Evolutionary conservation across 2,113 vertebrate species (phyloP).

Genomic region (Larimichthys crocea): DNA sequence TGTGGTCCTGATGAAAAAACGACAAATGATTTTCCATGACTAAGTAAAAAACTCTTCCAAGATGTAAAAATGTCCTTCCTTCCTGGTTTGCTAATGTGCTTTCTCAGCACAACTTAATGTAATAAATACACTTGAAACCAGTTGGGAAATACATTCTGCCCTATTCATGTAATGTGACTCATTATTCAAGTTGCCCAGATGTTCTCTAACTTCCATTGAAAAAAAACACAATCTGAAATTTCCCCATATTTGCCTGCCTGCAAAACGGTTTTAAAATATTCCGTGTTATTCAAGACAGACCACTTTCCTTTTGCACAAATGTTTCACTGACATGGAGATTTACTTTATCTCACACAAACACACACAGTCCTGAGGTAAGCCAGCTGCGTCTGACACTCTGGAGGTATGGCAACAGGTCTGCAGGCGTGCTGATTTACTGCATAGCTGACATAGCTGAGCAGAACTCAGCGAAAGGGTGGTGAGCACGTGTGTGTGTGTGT

Average conservation of each 20-base stretch:
- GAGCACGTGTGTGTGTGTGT: conserved; percentile 1
- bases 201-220: conserved; percentile 5
- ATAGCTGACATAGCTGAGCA: conserved; percentile 66
- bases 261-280: neutral
- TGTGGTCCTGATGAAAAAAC: conserved; percentile 7
- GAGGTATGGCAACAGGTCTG: conserved; percentile 58
- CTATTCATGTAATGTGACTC: conserved; percentile 32
- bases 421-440: conserved; percentile 61
- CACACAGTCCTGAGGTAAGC: conserved; percentile 34
- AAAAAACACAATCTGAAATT: neutral
- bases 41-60: conserved; percentile 1
- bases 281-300: conserved; percentile 8
- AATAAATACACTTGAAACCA: conserved; percentile 29
- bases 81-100: conserved; percentile 15
- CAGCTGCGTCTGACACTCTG: conserved; percentile 56
- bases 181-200: conserved; percentile 40
- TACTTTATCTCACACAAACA: conserved; percentile 30
- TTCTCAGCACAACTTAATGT: conserved; percentile 15
- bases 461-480: neutral
- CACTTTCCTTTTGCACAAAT: neutral
- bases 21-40: conserved; percentile 8
- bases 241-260: neutral
- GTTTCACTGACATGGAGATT: neutral
- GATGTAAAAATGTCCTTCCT: conserved; percentile 24
- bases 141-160: conserved; percentile 18